Evolutionary conservation across 2,888 invertebrate genomes (phyloP).

Genomic region (Agonopterix alstromeriana): DNA sequence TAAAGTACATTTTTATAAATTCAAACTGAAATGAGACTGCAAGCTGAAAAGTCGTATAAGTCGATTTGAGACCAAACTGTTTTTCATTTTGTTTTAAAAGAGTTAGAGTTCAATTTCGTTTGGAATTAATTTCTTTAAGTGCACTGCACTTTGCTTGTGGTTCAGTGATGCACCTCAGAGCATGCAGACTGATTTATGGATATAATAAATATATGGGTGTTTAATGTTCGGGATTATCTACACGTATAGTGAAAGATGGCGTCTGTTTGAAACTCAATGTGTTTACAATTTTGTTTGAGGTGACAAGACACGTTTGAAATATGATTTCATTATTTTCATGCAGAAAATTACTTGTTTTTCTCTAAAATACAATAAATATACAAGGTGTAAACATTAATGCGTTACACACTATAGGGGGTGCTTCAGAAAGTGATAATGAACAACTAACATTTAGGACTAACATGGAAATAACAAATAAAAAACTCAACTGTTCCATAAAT

Average conservation of each 20-base stretch:
- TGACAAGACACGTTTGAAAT: conserved; percentile 1
- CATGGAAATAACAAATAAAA: no score
- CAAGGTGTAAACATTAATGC: no score
- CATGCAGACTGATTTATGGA: conserved; percentile 67
- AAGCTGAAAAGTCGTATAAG: conserved; percentile 1
- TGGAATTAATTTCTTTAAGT: conserved; percentile 32
- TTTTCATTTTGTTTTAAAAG: conserved; percentile 5
- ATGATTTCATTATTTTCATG: no score
- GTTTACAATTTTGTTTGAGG: conserved; percentile 2
- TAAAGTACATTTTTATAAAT: conserved; percentile 42
- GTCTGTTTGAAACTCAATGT: conserved; percentile 16
- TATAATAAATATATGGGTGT: conserved; percentile 72
- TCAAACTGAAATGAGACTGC: conserved; percentile 2
- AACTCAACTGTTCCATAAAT: no score
- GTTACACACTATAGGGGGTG: no score
- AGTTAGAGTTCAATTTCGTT: conserved; percentile 19
- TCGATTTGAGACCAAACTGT: conserved; percentile 2
- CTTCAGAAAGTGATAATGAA: no score
- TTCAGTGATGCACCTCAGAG: conserved; percentile 62
- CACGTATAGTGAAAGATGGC: conserved; percentile 34
- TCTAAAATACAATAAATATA: no score
- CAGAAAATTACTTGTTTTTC: no score
- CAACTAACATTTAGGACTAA: no score
- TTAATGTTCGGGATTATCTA: conserved; percentile 69
- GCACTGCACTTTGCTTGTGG: conserved; percentile 61